These are phyloP conservation scores for Varroa destructor DNA, from an alignment of 1,140 invertebrate species.

Conservation along the genomic window DNA sequence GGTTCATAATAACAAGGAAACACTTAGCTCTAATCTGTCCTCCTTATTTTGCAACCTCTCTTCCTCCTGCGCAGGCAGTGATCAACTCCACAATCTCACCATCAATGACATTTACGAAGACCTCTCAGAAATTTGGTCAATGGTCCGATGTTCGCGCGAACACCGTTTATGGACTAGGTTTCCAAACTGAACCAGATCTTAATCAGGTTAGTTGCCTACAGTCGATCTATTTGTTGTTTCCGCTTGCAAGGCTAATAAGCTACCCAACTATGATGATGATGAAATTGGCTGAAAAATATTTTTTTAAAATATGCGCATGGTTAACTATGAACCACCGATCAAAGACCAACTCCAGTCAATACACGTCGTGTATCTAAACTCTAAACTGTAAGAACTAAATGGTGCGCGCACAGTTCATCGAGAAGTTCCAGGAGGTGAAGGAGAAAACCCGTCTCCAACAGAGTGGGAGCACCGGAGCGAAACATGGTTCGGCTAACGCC, in stretches of 20 bases:
- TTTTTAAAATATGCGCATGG: too few species aligned
- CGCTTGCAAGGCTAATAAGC: not conserved
- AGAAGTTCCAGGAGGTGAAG: constrained; percentile 97
- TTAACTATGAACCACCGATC: too few species aligned
- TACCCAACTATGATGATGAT: not conserved
- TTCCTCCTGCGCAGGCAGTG: constrained; percentile 56
- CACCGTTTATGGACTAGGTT: constrained; percentile 92
- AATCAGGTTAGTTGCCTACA: constrained; percentile 55
- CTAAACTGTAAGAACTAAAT: too few species aligned
- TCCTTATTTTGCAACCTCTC: constrained; percentile 30
- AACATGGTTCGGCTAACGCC: constrained; percentile 34
- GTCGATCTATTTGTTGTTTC: too few species aligned
- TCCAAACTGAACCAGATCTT: constrained; percentile 81
- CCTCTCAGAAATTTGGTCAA: constrained; percentile 96
- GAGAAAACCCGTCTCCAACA: constrained; percentile 55
- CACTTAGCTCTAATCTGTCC: too few species aligned
- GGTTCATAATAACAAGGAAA: too few species aligned
- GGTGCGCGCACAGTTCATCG: constrained; percentile 63
- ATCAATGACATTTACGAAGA: constrained; percentile 97
- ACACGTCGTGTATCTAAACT: too few species aligned
- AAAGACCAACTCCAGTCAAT: too few species aligned
- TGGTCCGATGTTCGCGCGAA: constrained; percentile 94
- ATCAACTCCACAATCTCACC: constrained; percentile 96
- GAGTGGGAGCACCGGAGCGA: not conserved
- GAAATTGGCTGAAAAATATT: too few species aligned